phyloP scores from a whole-genome alignment of 2,113 vertebrate species.

The Colius striatus region DNA sequence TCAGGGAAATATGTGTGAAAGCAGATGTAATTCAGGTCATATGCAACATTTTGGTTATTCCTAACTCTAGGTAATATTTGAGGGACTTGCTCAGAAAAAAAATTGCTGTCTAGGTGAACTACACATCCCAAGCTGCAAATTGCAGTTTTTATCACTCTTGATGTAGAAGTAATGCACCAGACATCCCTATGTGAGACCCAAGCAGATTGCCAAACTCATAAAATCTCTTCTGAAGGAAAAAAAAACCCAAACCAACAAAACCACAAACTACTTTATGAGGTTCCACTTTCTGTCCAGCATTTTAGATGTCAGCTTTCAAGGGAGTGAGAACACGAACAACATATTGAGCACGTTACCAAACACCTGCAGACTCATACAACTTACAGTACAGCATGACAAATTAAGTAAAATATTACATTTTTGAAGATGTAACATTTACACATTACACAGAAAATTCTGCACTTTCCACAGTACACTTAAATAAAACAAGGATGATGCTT shows the following conservation, averaged over 20 bases:
- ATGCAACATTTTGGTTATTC: not conserved
- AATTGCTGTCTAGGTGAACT: not conserved
- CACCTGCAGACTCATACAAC: not conserved
- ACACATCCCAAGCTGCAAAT: accelerated
- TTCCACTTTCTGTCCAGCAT: not conserved
- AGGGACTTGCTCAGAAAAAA: not conserved
- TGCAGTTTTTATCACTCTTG: not conserved
- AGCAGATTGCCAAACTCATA: not conserved
- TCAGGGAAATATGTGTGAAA: not conserved
- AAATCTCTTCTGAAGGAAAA: not conserved
- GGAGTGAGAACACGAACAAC: not conserved
- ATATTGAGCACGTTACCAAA: not conserved
- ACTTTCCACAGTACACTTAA: not conserved
- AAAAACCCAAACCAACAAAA: not conserved
- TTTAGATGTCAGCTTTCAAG: not conserved
- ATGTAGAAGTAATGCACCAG: not conserved
- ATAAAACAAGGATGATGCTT: not conserved
- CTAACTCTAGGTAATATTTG: not conserved
- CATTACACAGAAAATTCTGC: not conserved
- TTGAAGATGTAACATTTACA: not conserved
- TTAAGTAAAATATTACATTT: not conserved
- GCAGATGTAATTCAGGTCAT: not conserved
- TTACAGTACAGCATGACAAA: not conserved
- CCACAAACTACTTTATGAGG: not conserved
- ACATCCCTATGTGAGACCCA: not conserved